Base-by-base conservation (phyloP, 2,797 vertebrate species). In the Micrastur ruficollis region DNA sequence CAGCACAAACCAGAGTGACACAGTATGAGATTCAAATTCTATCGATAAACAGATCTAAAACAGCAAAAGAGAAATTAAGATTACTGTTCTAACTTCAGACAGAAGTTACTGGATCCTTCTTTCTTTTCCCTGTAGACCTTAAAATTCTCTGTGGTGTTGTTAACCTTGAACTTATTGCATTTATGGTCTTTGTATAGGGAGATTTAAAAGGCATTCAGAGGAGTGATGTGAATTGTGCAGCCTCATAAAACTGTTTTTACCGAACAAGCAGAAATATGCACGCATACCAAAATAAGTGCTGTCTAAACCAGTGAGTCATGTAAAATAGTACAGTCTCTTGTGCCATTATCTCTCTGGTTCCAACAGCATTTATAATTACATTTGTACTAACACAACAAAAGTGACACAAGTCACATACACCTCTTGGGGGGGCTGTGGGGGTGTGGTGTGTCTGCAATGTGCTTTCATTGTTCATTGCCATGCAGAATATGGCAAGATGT, bases 131-230 rank as follows among this genome's bases (percentile, higher is more conserved):
- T 65, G 17, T 50, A 74, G 65, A 17, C 63, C 31, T 86, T 67
- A 71, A 81, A 87, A 75, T 81, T 80, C 67, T 76, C 50, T 84
- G 42, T 85, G 55, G 58, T 83, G 29, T 27, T 86, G 42, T 90
- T 97, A 94, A 96, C 92, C 88, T 95, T 95, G 73, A 93, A 86
- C 46, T 84, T 95, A 76, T 7, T 86, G 46, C 49, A 61, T 93
- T 95, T 90, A 86, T 89, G 50, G 68, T 59, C 67, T 66, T 91
- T 63, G 46, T 47, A 68, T 34, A 76, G 55, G 55, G 70, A 90
- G 89, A 92, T 74, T 89, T 94, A 93, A 91, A 91, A 65, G 55
- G 93, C 32, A 74, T 92, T 96, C 88, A 80, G 56, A 75, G 52
- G 53, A 86, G 19, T 90, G 91, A 86, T 7, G 0, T 92, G 92